These are phyloP conservation scores for Pipistrellus kuhlii DNA, from an alignment of 2,797 vertebrate species.

Conservation along the genomic window DNA sequence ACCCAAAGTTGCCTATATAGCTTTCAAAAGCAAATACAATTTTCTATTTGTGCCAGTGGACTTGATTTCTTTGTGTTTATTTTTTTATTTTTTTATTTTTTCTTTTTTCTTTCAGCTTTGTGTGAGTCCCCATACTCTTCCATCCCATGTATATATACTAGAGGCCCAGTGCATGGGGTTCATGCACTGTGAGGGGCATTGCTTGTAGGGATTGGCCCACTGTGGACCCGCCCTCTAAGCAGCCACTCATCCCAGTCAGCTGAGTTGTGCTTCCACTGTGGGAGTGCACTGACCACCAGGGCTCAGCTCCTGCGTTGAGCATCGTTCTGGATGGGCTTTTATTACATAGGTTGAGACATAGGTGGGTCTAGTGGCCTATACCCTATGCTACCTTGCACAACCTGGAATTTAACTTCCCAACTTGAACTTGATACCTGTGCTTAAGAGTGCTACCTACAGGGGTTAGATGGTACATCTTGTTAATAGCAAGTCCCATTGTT, in stretches of 20 bases:
- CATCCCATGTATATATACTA: not conserved
- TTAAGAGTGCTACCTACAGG: not conserved
- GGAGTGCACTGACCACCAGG: too few species aligned
- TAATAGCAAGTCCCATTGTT: not conserved
- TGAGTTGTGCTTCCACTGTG: too few species aligned
- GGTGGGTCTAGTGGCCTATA: not conserved
- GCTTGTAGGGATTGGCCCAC: too few species aligned
- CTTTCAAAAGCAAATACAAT: slow-evolving; percentile 11
- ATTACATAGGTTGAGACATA: not conserved
- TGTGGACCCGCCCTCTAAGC: too few species aligned
- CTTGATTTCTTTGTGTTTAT: not conserved
- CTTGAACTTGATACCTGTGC: not conserved
- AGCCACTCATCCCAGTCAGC: too few species aligned
- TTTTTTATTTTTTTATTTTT: not conserved
- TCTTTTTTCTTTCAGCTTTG: not conserved
- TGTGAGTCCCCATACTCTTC: not conserved
- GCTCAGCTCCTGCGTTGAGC: too few species aligned
- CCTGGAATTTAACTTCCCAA: not conserved
- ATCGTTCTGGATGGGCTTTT: too few species aligned
- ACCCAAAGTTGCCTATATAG: not conserved
- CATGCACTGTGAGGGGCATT: too few species aligned
- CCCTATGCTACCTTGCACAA: not conserved
- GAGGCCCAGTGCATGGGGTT: too few species aligned
- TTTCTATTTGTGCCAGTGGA: not conserved
- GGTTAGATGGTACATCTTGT: not conserved